These are phyloP conservation scores for Formica selysi DNA, from an alignment of 1,140 invertebrate genomes.

Conservation along the genomic window DNA sequence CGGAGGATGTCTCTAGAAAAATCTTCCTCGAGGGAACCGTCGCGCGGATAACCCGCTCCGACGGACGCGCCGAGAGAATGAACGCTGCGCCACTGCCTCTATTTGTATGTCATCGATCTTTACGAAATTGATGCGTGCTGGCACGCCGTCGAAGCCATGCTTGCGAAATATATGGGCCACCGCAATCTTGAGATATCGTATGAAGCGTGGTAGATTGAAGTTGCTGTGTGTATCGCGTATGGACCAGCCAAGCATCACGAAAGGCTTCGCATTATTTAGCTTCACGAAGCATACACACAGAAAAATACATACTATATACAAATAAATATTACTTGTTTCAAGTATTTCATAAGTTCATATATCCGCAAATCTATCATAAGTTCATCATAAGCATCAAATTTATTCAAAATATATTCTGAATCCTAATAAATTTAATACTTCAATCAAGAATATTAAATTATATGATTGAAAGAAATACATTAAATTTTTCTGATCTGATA, in stretches of 20 bases:
- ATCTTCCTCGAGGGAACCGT: slow-evolving; percentile 29
- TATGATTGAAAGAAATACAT: too few species aligned
- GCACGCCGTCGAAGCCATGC: slow-evolving; percentile 1
- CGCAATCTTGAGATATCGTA: slow-evolving; percentile 31
- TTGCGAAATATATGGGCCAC: slow-evolving; percentile 46
- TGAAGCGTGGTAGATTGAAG: slow-evolving; percentile 42
- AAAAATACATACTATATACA: too few species aligned
- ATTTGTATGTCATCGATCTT: slow-evolving; percentile 25
- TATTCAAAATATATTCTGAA: too few species aligned
- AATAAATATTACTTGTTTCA: too few species aligned
- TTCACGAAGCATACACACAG: slow-evolving; percentile 2
- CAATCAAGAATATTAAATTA: too few species aligned
- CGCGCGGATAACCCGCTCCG: slow-evolving; percentile 68
- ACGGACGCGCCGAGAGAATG: slow-evolving; percentile 64
- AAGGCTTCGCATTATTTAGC: slow-evolving; percentile 33
- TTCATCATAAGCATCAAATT: too few species aligned
- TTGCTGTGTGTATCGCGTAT: not conserved
- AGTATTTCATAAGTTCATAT: too few species aligned
- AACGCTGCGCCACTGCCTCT: slow-evolving; percentile 7
- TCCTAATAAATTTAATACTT: too few species aligned
- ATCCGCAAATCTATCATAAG: too few species aligned
- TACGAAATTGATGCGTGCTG: slow-evolving; percentile 43
- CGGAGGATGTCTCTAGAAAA: slow-evolving; percentile 20
- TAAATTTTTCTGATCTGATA: too few species aligned
- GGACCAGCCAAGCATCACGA: not conserved